Percentiles rank a stretch among this genome's conserved stretches.
Conservation (phyloP, 1,140 invertebrate species). For the Pygmarrhopalites habei region DNA sequence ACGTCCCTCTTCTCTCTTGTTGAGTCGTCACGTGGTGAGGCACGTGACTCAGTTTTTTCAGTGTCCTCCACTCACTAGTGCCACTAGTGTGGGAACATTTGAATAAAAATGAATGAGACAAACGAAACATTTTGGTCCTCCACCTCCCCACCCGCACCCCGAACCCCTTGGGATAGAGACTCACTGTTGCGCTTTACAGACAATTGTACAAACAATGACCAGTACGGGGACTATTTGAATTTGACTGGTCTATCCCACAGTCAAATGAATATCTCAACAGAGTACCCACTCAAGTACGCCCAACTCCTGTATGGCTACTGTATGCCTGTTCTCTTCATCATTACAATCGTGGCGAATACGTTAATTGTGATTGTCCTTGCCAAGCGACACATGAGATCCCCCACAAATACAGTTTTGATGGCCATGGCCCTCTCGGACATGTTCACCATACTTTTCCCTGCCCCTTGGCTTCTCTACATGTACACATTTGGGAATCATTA, state of each 20-base stretch:
- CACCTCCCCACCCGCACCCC: too few species aligned
- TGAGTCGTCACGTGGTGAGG: too few species aligned
- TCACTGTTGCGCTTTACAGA: too few species aligned
- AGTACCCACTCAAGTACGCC: conserved; percentile 51
- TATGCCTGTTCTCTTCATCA: conserved; percentile 72
- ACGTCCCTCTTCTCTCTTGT: too few species aligned
- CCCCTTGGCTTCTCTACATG: conserved; percentile 82
- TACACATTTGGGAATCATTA: conserved; percentile 80
- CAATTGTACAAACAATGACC: not conserved
- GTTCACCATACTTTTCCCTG: conserved; percentile 79
- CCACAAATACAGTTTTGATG: conserved; percentile 61
- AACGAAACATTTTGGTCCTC: too few species aligned
- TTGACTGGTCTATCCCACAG: not conserved
- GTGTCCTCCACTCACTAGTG: too few species aligned
- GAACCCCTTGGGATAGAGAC: too few species aligned
- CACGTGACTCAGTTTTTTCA: too few species aligned
- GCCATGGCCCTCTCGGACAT: conserved; percentile 89
- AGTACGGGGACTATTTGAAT: not conserved
- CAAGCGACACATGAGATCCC: conserved; percentile 57
- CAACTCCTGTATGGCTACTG: conserved; percentile 62
- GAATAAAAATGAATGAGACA: too few species aligned
- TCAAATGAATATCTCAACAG: not conserved
- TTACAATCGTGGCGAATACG: conserved; percentile 85
- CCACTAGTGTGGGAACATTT: too few species aligned
- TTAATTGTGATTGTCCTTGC: conserved; percentile 60